These are phyloP conservation scores for Plutella xylostella DNA, from an alignment of 2,888 invertebrate species.

Conservation along the genomic window DNA sequence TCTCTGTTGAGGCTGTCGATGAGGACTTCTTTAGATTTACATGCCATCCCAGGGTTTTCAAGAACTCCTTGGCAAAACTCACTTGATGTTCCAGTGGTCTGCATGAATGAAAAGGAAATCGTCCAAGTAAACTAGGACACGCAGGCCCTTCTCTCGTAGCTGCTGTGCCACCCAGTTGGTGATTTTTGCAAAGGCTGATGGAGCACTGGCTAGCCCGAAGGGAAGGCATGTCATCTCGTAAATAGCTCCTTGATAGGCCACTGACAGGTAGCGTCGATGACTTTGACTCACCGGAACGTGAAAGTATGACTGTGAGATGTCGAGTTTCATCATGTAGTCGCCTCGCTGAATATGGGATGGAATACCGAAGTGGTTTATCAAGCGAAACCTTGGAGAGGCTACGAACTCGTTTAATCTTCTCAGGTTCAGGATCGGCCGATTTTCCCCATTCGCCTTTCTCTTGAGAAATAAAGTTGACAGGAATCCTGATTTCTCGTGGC, in stretches of 20 bases:
- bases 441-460: conserved; percentile 7
- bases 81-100: conserved; percentile 6
- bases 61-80: conserved; percentile 9
- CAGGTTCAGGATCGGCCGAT: conserved; percentile 12
- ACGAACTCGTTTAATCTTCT: conserved; percentile 13
- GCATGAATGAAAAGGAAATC: neutral
- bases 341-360: conserved; percentile 11
- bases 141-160: conserved; percentile 4
- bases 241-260: conserved; percentile 13
- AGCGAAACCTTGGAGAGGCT: conserved; percentile 7
- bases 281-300: conserved; percentile 9
- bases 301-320: conserved; percentile 17
- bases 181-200: neutral
- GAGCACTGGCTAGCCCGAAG: conserved; percentile 15
- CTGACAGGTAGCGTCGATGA: conserved; percentile 16
- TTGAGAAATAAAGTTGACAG: conserved; percentile 7
- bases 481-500: neutral
- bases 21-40: conserved; percentile 6
- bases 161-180: neutral
- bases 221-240: conserved; percentile 18
- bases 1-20: neutral
- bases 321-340: conserved; percentile 15
- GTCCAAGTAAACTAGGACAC: conserved; percentile 4
- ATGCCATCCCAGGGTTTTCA: conserved; percentile 6
- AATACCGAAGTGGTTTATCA: conserved; percentile 14